Conservation (phyloP, 1,140 invertebrate genomes). For the Mesaphorura yosii region DNA sequence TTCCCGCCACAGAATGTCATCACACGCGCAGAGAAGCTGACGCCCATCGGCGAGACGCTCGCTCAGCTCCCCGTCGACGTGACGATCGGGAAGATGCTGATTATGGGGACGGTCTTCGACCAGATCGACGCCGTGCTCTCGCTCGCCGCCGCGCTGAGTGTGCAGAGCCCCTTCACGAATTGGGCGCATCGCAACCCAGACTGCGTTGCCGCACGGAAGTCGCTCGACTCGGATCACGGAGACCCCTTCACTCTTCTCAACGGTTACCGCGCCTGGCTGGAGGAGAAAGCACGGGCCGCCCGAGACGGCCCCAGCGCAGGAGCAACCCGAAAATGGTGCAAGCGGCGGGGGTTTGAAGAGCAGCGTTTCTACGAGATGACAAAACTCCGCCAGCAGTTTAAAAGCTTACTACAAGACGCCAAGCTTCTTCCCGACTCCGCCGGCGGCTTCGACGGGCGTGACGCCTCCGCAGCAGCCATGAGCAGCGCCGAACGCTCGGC, state of each 20-base stretch:
- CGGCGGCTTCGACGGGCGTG: constrained; percentile 49
- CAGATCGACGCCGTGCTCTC: constrained; percentile 86
- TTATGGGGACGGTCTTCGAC: constrained; percentile 80
- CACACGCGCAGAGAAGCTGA: constrained; percentile 71
- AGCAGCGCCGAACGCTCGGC: constrained; percentile 63
- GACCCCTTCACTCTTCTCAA: constrained; percentile 87
- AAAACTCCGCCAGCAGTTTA: constrained; percentile 81
- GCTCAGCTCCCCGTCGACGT: constrained; percentile 88
- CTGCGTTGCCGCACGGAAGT: constrained; percentile 52
- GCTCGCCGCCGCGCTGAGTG: constrained; percentile 79
- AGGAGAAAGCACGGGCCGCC: constrained; percentile 49
- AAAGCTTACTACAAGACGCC: constrained; percentile 55
- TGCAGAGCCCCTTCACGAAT: constrained; percentile 86
- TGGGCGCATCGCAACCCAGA: constrained; percentile 73
- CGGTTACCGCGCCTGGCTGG: constrained; percentile 79
- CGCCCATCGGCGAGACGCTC: constrained; percentile 74
- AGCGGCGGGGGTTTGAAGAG: constrained; percentile 77
- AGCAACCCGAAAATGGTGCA: constrained; percentile 69
- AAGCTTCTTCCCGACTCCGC: constrained; percentile 44
- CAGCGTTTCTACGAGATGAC: constrained; percentile 93
- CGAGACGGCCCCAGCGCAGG: constrained; percentile 33
- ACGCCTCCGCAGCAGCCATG: constrained; percentile 42
- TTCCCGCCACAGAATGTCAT: constrained; percentile 58
- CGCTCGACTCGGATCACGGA: constrained; percentile 82
- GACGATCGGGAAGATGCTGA: constrained; percentile 88